Base-by-base conservation (phyloP, 2,113 vertebrate species). In the Phrynocephalus versicolor region DNA sequence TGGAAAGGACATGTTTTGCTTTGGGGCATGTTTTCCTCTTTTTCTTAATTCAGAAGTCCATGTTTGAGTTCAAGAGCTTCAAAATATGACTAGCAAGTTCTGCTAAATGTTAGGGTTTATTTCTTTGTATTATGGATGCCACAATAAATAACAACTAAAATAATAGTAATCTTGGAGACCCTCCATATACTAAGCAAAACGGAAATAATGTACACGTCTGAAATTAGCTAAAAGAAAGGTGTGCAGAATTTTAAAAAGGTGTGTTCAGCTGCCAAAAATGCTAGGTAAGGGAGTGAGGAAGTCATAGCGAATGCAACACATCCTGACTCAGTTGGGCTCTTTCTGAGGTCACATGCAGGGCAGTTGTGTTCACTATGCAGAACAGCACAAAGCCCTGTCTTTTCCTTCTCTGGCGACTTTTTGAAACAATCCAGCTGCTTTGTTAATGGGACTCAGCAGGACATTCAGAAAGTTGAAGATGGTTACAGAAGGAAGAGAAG, bases 401-500 rank as follows among this genome's bases (percentile, higher is more conserved):
- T 60, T 51, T 51, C 45, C 45, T 51, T 51, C 45, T 51, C 45
- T 51, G 45, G 10, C 10, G 45, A 51, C 45, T 51, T 51, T 51
- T 51, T 51, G 10, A 51, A 51, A 51, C 45, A 51, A 51, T 51
- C 10, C 45, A 51, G 45, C 45, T 10, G 10, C 45, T 51, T 10
- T 51, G 45, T 10, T 51, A 51, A 51, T 51, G 45, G 45, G 45
- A 51, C 45, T 51, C 45, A 6, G 45, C 10, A 51, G 45, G 58
- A 60, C 3, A 60, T 60, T 21, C 58, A 60, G 58, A 60, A 60
- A 60, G 58, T 84, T 88, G 67, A 79, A 83, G 0, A 67, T 87
- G 83, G 82, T 79, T 41, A 89, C 79, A 88, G 84, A 88, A 83
- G 83, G 23, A 65, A 12, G 45, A 51, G 45, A 51, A 6, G 10